Base-by-base conservation (phyloP, 1,140 invertebrate species). In the Steinernema feltiae region DNA sequence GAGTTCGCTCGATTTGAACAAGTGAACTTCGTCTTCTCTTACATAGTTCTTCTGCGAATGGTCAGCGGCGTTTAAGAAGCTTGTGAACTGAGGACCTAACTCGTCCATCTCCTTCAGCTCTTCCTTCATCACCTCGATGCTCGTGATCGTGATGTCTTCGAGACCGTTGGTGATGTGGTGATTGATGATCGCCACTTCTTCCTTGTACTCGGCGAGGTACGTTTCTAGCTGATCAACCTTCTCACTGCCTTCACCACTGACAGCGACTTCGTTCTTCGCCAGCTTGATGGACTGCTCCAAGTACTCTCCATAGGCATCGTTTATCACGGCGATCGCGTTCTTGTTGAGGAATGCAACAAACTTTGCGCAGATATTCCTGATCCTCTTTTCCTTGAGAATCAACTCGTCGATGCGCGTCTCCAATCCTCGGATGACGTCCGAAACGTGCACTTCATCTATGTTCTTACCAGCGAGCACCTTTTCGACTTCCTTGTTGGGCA, bases 291-390 rank as follows among this genome's bases (percentile, higher is more conserved):
- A 17, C 70, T 78, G 74, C 69, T 21, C 29, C 30, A 21, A 41
- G 30, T 30, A 41, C 69, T 78, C 31, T n/a, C n/a, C n/a, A n/a
- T n/a, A n/a, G n/a, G n/a, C n/a, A n/a, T n/a, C n/a, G n/a, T n/a
- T n/a, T n/a, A n/a, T n/a, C n/a, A n/a, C n/a, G n/a, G n/a, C n/a
- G n/a, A n/a, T n/a, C n/a, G n/a, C n/a, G n/a, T n/a, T n/a, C n/a
- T n/a, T n/a, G n/a, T n/a, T n/a, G n/a, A n/a, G n/a, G n/a, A n/a
- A n/a, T n/a, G n/a, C n/a, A n/a, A n/a, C n/a, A n/a, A n/a, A n/a
- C n/a, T n/a, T n/a, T n/a, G n/a, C n/a, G n/a, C n/a, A n/a, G n/a
- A 77, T 72, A 41, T 1, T 77, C 71, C 31, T 76, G 35, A 77
- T 32, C 41, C 0, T 15, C n/a, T 0, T 69, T 21, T 73, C 77